phyloP scores from a whole-genome alignment of 2,888 invertebrate species.

The Axea sp. region DNA sequence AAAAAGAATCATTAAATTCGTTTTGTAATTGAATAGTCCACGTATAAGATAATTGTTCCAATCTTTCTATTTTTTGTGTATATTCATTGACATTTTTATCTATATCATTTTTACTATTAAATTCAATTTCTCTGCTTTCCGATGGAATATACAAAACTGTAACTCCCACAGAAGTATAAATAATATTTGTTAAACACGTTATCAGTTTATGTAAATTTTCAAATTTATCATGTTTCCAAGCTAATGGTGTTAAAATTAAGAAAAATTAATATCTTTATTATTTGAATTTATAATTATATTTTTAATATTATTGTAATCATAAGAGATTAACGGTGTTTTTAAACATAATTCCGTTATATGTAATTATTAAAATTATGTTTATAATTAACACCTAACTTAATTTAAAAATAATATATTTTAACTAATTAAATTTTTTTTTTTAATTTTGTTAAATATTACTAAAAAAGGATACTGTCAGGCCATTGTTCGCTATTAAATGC shows the following conservation, averaged over 20 bases:
- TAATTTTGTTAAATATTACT: no score
- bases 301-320: no score
- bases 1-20: slow-evolving; percentile 73
- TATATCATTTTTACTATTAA: slow-evolving; percentile 75
- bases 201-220: slow-evolving; percentile 81
- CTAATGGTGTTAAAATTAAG: slow-evolving; percentile 36
- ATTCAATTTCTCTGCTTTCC: slow-evolving; percentile 65
- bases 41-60: slow-evolving; percentile 74
- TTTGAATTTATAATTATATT: no score
- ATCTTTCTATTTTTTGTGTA: slow-evolving; percentile 64
- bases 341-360: no score
- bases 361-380: no score
- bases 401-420: no score
- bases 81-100: slow-evolving; percentile 10
- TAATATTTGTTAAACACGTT: slow-evolving; percentile 80
- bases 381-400: no score
- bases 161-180: slow-evolving; percentile 81
- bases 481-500: slow-evolving; percentile 80
- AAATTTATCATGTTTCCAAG: slow-evolving; percentile 79
- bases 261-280: no score
- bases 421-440: no score
- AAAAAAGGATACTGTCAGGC: slow-evolving; percentile 81
- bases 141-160: slow-evolving; percentile 82
- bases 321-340: no score
- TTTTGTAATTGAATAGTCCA: slow-evolving; percentile 82